Percentiles rank a stretch among this genome's conserved stretches.
phyloP scores from a whole-genome alignment of 1,140 invertebrate genomes.

The Euura saliciscinereae region DNA sequence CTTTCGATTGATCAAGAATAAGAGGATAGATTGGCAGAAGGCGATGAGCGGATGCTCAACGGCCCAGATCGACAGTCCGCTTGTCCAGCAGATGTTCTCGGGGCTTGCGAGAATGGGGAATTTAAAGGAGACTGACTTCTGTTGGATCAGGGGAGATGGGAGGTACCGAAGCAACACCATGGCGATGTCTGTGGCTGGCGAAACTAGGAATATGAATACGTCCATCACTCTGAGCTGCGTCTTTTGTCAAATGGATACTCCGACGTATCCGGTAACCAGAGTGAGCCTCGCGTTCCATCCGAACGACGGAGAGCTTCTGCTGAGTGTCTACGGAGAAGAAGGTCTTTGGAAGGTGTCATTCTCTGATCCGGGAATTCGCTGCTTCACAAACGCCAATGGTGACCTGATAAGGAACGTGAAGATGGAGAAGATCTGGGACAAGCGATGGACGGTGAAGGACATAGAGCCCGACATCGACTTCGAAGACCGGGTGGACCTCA shows the following conservation, averaged over 20 bases:
- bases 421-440: constrained; percentile 22
- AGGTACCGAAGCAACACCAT: constrained; percentile 9
- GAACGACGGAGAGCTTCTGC: constrained; percentile 25
- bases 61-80: constrained; percentile 3
- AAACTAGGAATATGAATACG: background rate
- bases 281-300: constrained; percentile 30
- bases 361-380: constrained; percentile 38
- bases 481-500: constrained; percentile 11
- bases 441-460: constrained; percentile 7
- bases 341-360: constrained; percentile 38
- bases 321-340: constrained; percentile 40
- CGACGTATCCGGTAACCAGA: background rate
- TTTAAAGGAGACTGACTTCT: background rate
- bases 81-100: background rate
- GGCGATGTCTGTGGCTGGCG: background rate
- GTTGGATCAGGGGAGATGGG: constrained; percentile 4
- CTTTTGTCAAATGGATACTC: background rate
- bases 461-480: constrained; percentile 12
- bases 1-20: constrained; percentile 23
- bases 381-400: constrained; percentile 45
- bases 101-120: background rate
- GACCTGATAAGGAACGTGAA: constrained; percentile 32
- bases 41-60: constrained; percentile 15
- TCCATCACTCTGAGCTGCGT: background rate
- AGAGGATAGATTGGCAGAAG: constrained; percentile 20